A percentile compares a stretch with the other conserved stretches of the same genome.
These are phyloP conservation scores for Leucopsar rothschildi DNA, from an alignment of 2,113 vertebrate species.

Conservation along the genomic window DNA sequence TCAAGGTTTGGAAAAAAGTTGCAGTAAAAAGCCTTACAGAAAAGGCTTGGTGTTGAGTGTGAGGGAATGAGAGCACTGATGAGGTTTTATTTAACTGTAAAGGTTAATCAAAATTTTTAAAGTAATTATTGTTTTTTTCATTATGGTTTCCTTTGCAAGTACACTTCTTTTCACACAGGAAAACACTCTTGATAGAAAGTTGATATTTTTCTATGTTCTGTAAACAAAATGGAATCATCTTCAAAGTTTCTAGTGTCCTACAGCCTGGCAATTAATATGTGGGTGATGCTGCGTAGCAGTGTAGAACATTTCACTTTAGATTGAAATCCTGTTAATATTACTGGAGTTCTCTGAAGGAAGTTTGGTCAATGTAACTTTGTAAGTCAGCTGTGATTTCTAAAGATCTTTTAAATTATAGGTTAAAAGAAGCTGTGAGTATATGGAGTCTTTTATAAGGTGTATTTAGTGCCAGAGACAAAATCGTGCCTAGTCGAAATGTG, in stretches of 20 bases:
- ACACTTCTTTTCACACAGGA: not conserved
- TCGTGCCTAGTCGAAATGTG: not conserved
- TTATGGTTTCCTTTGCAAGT: not conserved
- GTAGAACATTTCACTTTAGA: not conserved
- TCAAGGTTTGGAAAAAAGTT: not conserved
- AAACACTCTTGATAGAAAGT: not conserved
- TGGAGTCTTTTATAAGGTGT: not conserved
- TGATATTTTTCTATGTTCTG: not conserved
- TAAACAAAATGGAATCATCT: not conserved
- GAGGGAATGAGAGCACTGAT: not conserved
- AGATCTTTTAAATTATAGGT: not conserved
- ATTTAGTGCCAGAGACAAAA: not conserved
- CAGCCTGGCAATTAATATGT: not conserved
- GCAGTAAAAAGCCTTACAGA: not conserved
- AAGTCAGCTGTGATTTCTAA: not conserved
- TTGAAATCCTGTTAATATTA: not conserved
- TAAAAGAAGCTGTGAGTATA: not conserved
- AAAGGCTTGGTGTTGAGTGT: not conserved
- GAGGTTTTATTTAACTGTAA: not conserved
- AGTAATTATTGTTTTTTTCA: not conserved
- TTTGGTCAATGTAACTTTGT: not conserved
- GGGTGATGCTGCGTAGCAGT: not conserved
- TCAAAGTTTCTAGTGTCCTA: not conserved
- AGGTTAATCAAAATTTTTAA: not conserved
- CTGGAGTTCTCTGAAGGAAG: not conserved